phyloP scores from a whole-genome alignment of 1,140 invertebrate species.

The Paraescarpia echinospica region DNA sequence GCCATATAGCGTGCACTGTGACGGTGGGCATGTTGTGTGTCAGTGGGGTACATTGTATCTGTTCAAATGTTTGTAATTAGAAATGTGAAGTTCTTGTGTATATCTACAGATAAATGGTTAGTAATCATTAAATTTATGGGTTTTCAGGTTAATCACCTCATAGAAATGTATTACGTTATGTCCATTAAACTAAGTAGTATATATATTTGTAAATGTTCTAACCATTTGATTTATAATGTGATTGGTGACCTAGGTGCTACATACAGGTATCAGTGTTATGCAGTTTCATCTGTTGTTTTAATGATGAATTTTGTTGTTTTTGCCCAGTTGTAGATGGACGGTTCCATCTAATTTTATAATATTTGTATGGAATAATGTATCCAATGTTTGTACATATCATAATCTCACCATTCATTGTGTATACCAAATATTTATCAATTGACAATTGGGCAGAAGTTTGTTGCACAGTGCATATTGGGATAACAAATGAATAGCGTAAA shows the following conservation, averaged over 20 bases:
- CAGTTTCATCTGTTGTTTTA: neutral
- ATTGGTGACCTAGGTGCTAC: neutral
- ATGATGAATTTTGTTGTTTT: neutral
- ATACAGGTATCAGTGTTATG: neutral
- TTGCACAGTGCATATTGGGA: neutral
- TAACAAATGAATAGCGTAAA: neutral
- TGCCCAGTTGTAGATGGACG: neutral
- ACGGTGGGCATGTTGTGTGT: neutral
- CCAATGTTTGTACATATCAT: neutral
- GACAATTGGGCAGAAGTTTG: neutral
- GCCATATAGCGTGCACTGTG: neutral
- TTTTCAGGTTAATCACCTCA: neutral
- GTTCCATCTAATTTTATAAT: neutral
- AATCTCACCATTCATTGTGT: neutral
- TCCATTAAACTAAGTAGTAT: neutral
- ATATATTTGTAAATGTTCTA: neutral
- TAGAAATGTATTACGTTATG: neutral
- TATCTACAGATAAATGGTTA: neutral
- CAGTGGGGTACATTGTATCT: neutral
- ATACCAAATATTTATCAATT: neutral
- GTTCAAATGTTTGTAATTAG: neutral
- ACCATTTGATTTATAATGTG: neutral
- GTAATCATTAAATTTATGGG: no score
- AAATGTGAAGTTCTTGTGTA: neutral
- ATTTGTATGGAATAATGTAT: neutral